phyloP scores from a whole-genome alignment of 2,888 invertebrate species.

The Zaprionus lineosus region DNA sequence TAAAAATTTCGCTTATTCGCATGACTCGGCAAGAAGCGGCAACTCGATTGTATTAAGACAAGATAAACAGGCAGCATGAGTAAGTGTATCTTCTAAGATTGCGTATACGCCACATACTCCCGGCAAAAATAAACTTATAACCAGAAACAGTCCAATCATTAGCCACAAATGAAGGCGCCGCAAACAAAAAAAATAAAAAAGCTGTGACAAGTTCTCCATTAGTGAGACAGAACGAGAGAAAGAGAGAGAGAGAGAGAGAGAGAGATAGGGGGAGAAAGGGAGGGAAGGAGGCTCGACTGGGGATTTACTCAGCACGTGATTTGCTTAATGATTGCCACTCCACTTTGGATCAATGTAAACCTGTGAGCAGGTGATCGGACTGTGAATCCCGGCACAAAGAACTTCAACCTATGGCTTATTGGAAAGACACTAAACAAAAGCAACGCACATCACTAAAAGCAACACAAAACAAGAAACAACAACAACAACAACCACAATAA shows the following conservation, averaged over 20 bases:
- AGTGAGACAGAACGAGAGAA: not conserved
- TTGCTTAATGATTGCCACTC: slow-evolving; percentile 38
- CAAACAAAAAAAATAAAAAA: too few species aligned
- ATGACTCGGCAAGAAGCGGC: slow-evolving; percentile 62
- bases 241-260: slow-evolving; percentile 13
- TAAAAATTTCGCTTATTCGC: slow-evolving; percentile 59
- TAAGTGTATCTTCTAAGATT: slow-evolving; percentile 44
- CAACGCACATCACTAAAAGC: too few species aligned
- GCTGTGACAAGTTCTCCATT: slow-evolving; percentile 20
- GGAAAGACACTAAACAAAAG: slow-evolving; percentile 3
- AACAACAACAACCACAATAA: slow-evolving; percentile 12
- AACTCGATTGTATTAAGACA: slow-evolving; percentile 33
- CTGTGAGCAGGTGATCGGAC: slow-evolving; percentile 36
- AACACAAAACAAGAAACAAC: too few species aligned
- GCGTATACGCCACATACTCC: slow-evolving; percentile 25
- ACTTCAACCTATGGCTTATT: slow-evolving; percentile 34
- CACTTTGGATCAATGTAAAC: slow-evolving; percentile 44
- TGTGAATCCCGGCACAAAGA: slow-evolving; percentile 54
- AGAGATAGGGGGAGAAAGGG: not conserved
- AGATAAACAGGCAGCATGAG: slow-evolving; percentile 46
- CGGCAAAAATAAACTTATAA: slow-evolving; percentile 4
- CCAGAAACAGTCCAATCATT: not conserved
- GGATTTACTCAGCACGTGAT: slow-evolving; percentile 68
- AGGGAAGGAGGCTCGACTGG: slow-evolving; percentile 46
- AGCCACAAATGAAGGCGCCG: slow-evolving; percentile 22